Base-by-base conservation (phyloP, 2,888 invertebrate genomes). In the Epirrhoe tristata region DNA sequence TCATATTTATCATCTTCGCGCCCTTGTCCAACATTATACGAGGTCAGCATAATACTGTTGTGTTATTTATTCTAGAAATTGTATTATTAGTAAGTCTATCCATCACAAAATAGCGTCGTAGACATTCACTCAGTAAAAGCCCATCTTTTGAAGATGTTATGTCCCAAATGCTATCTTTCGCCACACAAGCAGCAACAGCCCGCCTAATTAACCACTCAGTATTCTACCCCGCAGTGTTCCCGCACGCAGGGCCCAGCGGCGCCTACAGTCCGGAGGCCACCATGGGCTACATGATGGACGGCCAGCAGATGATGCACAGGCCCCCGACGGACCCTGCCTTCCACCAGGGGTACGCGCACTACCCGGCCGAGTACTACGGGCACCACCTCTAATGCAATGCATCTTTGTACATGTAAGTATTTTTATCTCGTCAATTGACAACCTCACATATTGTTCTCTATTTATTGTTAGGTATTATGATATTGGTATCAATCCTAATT, bases 231-330 rank as follows among this genome's bases (percentile, higher is more conserved):
- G 93, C 95, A 97, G 98, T 98, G 91, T 98, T 98, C 94, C 97
- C 97, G 81, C 97, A 97, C 94, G 97, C 98, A 94, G 98, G 98
- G 91, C 98, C 98, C 83, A 98, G 98, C 94, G 98, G 98, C 83
- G 97, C 97, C 77, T 99, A 99, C 95, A 98, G 98, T 94, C 98
- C 98, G 79, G 99, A 99, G 91, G 98, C 97, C 84, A 96, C 97
- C 88, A 98, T 98, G 96, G 98, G 98, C 92, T 98, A 98, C 94
- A 98, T 98, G 97, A 98, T 98, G 98, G 98, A 99, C 94, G 97
- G 98, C 82, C 98, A 98, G 94, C 98, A 98, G 94, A 98, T 98
- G 98, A 98, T 98, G 97, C 98, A 98, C 95, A 96, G 98, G 95
- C 97, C 98, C 86, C 98, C 98, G 79, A 97, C 97, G 81, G 98